These are phyloP conservation scores for Andrena haemorrhoa DNA, from an alignment of 2,888 invertebrate genomes.

Conservation along the genomic window DNA sequence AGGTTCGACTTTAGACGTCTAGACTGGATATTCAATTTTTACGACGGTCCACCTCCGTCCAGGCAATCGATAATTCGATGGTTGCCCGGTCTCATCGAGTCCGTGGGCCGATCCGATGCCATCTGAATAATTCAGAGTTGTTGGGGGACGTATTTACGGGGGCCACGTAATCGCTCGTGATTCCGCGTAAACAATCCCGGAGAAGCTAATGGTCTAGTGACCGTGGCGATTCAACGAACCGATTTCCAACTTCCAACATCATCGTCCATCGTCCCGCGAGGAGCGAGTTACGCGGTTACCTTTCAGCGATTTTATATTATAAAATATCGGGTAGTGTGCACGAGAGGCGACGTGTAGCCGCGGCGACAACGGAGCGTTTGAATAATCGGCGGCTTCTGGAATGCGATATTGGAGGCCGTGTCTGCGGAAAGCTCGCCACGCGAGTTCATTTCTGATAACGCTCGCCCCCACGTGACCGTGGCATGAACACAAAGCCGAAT, in stretches of 20 bases:
- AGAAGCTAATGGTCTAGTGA: too few relatives aligned
- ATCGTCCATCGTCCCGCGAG: too few relatives aligned
- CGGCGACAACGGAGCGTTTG: background rate
- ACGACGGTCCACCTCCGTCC: background rate
- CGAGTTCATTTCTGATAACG: constrained; percentile 43
- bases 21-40: constrained; percentile 44
- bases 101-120: background rate
- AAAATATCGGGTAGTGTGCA: too few relatives aligned
- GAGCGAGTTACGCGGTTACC: too few relatives aligned
- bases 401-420: constrained; percentile 25
- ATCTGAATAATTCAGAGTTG: background rate
- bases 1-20: constrained; percentile 33
- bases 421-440: constrained; percentile 24
- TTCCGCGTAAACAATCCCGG: background rate
- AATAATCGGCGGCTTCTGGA: constrained; percentile 41
- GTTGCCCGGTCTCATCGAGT: background rate
- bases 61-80: constrained; percentile 33
- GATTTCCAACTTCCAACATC: too few relatives aligned
- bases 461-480: constrained; percentile 37
- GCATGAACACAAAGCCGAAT: constrained; percentile 49
- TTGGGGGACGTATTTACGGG: background rate
- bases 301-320: too few relatives aligned
- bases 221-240: too few relatives aligned
- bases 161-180: background rate
- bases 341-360: background rate